Percentiles rank a stretch among this genome's conserved stretches.
Evolutionary conservation across 2,888 invertebrate species (phyloP).

Genomic region (Crematogaster levior): DNA sequence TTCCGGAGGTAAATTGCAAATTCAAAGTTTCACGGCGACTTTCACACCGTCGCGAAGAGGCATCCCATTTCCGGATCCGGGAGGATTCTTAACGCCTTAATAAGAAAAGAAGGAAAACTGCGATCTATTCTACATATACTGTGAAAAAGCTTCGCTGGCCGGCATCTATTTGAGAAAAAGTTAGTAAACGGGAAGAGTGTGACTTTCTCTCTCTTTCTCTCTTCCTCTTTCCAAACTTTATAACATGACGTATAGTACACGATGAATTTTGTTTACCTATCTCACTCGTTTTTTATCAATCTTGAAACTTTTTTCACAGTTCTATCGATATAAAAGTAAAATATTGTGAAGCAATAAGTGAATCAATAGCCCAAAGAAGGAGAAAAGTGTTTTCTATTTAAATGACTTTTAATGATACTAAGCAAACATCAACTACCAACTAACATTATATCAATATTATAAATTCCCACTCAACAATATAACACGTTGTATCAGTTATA

Average conservation of each 20-base stretch:
- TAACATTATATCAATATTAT: too few species aligned
- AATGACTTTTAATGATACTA: neutral
- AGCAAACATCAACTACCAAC: too few species aligned
- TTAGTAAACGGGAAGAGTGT: neutral
- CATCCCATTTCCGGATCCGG: conserved; percentile 32
- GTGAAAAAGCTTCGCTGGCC: conserved; percentile 20
- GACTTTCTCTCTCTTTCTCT: neutral
- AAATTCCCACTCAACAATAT: too few species aligned
- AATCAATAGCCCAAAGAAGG: neutral
- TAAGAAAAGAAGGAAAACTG: conserved; percentile 40
- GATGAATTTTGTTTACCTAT: neutral
- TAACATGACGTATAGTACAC: conserved; percentile 7
- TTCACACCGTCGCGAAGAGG: conserved; percentile 43
- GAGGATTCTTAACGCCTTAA: conserved; percentile 37
- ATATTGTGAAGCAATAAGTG: conserved; percentile 8
- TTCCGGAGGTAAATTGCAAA: conserved; percentile 67
- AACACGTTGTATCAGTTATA: too few species aligned
- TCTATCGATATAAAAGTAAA: neutral
- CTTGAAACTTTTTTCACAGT: neutral
- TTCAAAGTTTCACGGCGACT: conserved; percentile 64
- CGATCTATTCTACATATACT: conserved; percentile 18
- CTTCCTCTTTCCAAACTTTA: neutral
- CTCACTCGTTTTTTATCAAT: conserved; percentile 18
- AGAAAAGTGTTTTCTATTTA: neutral
- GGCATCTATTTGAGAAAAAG: conserved; percentile 26